Conservation (phyloP, 2,888 invertebrate species). For the Fabriciana adippe region DNA sequence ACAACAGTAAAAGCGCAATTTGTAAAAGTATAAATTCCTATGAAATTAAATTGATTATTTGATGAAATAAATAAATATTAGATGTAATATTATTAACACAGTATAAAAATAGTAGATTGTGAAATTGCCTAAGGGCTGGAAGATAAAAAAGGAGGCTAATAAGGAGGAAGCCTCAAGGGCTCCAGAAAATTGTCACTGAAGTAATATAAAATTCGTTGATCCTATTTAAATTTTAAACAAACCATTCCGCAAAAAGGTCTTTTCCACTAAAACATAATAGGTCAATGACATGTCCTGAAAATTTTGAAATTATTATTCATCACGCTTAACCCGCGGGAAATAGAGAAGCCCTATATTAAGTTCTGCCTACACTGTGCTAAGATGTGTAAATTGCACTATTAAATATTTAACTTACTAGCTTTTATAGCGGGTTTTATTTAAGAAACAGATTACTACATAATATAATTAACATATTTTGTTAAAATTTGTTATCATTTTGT, state of each 20-base stretch:
- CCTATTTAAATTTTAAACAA: slow-evolving; percentile 25
- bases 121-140: too few relatives aligned
- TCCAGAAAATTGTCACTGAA: slow-evolving; percentile 17
- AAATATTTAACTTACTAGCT: slow-evolving; percentile 4
- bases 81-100: too few relatives aligned
- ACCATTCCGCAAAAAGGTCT: slow-evolving; percentile 3
- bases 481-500: not conserved
- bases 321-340: slow-evolving; percentile 29
- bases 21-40: too few relatives aligned
- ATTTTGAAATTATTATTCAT: slow-evolving; percentile 36
- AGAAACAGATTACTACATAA: too few relatives aligned
- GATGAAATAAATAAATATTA: too few relatives aligned
- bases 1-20: too few relatives aligned
- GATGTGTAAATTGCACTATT: slow-evolving; percentile 13
- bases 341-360: slow-evolving; percentile 22
- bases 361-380: slow-evolving; percentile 9
- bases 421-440: not conserved
- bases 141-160: not conserved
- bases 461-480: not conserved
- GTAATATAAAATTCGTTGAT: slow-evolving; percentile 14
- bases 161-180: slow-evolving; percentile 11
- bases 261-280: slow-evolving; percentile 11
- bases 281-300: slow-evolving; percentile 24
- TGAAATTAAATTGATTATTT: too few relatives aligned
- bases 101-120: too few relatives aligned